Conservation (phyloP, 2,888 invertebrate genomes). For the Rhorus exstirpatorius region DNA sequence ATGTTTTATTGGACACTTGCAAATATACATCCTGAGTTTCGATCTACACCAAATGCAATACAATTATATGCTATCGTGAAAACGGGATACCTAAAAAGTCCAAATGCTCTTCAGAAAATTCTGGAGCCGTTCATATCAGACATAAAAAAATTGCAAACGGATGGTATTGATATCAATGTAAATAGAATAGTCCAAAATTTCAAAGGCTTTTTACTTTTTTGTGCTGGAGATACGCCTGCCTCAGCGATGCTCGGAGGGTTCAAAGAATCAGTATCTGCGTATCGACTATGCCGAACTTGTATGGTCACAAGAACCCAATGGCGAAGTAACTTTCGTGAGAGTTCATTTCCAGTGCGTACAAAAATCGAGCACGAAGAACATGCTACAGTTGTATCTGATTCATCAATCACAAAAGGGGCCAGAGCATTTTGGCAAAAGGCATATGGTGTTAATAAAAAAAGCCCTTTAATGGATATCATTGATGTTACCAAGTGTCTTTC, state of each 20-base stretch:
- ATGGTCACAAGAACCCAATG: constrained; percentile 34
- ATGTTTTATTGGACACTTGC: constrained; percentile 73
- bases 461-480: constrained; percentile 37
- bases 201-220: constrained; percentile 71
- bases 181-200: constrained; percentile 53
- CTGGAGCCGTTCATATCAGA: constrained; percentile 68
- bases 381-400: constrained; percentile 32
- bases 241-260: constrained; percentile 71
- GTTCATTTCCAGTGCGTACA: constrained; percentile 33
- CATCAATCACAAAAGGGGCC: constrained; percentile 22
- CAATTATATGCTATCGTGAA: constrained; percentile 69
- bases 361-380: constrained; percentile 38
- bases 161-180: constrained; percentile 60
- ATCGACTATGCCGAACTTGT: constrained; percentile 71
- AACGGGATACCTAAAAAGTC: constrained; percentile 62
- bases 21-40: constrained; percentile 69
- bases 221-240: constrained; percentile 70
- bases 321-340: constrained; percentile 36
- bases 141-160: constrained; percentile 62
- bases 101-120: constrained; percentile 57
- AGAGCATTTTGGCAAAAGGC: constrained; percentile 45
- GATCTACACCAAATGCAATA: constrained; percentile 62
- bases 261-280: constrained; percentile 71
- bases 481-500: constrained; percentile 49
- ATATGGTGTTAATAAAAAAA: constrained; percentile 41